Evolutionary conservation across 2,113 vertebrate genomes (phyloP), one percentile per base, ranked within the genome.

Genomic region (Oryzias javanicus): DNA sequence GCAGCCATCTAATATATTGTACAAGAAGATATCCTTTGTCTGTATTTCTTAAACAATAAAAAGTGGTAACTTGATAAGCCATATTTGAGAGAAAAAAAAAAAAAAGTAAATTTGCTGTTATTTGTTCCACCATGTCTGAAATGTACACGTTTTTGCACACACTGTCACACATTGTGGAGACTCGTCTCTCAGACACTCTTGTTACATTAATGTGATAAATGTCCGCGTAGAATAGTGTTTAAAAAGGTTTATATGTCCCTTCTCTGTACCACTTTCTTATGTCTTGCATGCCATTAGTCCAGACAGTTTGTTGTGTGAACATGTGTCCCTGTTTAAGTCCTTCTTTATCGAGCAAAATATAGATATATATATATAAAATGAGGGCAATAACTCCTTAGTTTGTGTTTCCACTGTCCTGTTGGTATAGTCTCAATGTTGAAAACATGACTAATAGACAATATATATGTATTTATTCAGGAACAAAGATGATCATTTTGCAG

Each of bases 31-130:
- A 74, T 68, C 74, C 59, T 81, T 77, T 83, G 81, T 83, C 80
- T 88, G 74, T 88, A 72, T 85, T 80, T 78, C 60, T 76, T 64
- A 83, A 84, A 76, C 54, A 66, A 53, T 62, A 49, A 60, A 82
- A 84, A 69, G 72, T 84, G 76, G 87, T 86, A 89, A 87, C 84
- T 81, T 71, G 78, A 90, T 86, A 93, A 93, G 92, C 92, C 92
- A 93, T 93, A 93, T 92, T 90, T 91, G n/a, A n/a, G n/a, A n/a
- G n/a, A n/a, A n/a, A n/a, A 81, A 91, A 84, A 76, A 86, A 87
- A 70, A 77, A 81, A 81, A 85, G 35, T 80, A 79, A 83, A 65
- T 82, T 57, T 80, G 59, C 49, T 83, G 65, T 86, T 60, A 78
- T 84, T 70, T 80, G 80, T 67, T 80, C 53, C 61, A 80, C 70